These are phyloP conservation scores for Hormaphis cornu DNA, from an alignment of 1,140 invertebrate species.

Conservation along the genomic window DNA sequence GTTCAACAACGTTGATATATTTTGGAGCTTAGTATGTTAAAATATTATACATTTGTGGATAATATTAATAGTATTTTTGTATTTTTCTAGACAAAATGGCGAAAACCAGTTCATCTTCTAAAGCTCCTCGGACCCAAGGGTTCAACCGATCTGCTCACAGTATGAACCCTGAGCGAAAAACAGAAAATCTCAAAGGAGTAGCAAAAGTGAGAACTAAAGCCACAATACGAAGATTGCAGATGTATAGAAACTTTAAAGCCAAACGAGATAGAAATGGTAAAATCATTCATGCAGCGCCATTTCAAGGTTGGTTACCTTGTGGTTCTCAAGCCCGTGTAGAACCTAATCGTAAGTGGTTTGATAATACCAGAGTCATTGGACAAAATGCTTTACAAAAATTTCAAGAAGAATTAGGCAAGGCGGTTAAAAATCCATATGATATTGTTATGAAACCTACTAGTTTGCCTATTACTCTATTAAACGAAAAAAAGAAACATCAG, in stretches of 20 bases:
- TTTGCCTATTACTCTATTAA: conserved; percentile 86
- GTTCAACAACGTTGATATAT: too few species aligned
- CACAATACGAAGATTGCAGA: conserved; percentile 91
- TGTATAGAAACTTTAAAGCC: conserved; percentile 96
- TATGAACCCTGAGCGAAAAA: conserved; percentile 76
- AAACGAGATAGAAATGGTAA: conserved; percentile 76
- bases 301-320: conserved; percentile 77
- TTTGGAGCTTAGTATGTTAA: too few species aligned
- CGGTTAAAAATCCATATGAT: conserved; percentile 91
- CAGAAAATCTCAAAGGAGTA: conserved; percentile 70
- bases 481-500: conserved; percentile 83
- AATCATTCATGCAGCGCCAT: conserved; percentile 88
- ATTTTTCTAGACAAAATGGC: conserved; percentile 47
- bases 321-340: conserved; percentile 89
- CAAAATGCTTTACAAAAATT: conserved; percentile 94
- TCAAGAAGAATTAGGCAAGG: conserved; percentile 89
- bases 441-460: conserved; percentile 94
- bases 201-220: conserved; percentile 75
- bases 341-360: conserved; percentile 98
- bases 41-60: not conserved
- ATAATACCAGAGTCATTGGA: conserved; percentile 81
- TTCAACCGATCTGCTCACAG: conserved; percentile 68
- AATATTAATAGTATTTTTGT: not conserved
- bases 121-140: conserved; percentile 63
- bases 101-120: conserved; percentile 56